Evolutionary conservation across 2,888 invertebrate species (phyloP).

Genomic region (Celastrina argiolus): DNA sequence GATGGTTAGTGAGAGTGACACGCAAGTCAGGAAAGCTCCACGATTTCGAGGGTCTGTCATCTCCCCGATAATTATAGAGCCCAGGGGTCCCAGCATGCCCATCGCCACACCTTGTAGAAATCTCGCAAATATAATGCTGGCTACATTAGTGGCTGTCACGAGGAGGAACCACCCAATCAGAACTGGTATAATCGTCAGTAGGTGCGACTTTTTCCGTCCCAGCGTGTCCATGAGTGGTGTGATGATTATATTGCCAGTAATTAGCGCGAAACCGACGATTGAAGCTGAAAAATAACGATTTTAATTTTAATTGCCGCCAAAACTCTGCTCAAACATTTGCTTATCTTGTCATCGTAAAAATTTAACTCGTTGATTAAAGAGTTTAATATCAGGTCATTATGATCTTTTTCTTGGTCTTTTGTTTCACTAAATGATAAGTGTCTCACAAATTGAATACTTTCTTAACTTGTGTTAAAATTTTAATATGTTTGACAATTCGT

Average conservation of each 20-base stretch:
- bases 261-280: slow-evolving; percentile 79
- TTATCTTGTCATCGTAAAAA: neutral
- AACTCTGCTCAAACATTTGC: neutral
- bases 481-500: too few relatives aligned
- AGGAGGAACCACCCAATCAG: slow-evolving; percentile 79
- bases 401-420: too few relatives aligned
- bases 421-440: too few relatives aligned
- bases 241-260: slow-evolving; percentile 77
- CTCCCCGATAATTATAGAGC: slow-evolving; percentile 78
- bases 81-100: slow-evolving; percentile 76
- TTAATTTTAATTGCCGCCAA: neutral
- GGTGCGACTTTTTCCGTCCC: slow-evolving; percentile 76
- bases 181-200: slow-evolving; percentile 73
- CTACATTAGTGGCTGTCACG: slow-evolving; percentile 63
- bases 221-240: slow-evolving; percentile 74
- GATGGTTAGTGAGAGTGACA: slow-evolving; percentile 78
- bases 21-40: slow-evolving; percentile 79
- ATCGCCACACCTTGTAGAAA: slow-evolving; percentile 74
- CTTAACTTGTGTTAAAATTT: too few relatives aligned
- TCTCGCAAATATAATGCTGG: slow-evolving; percentile 68
- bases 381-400: neutral
- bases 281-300: slow-evolving; percentile 69
- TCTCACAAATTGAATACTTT: too few relatives aligned
- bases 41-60: slow-evolving; percentile 79
- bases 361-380: neutral